Evolutionary conservation across 2,797 vertebrate genomes (phyloP), one percentile per base, ranked within the genome.

Genomic region (Moxostoma hubbsi): DNA sequence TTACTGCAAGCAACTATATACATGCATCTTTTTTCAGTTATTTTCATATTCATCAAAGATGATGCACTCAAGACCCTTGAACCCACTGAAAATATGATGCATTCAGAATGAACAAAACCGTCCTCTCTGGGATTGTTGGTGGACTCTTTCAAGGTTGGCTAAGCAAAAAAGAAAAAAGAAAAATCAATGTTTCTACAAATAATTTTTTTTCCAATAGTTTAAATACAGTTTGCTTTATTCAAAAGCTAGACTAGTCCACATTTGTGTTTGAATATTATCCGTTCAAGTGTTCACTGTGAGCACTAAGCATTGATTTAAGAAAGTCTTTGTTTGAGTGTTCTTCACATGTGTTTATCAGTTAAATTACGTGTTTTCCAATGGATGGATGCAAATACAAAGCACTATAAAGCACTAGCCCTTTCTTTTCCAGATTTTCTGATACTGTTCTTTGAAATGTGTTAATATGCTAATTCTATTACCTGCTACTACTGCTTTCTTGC

Each of bases 131-230:
- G 43, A 63, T 75, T 70, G 49, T 62, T 64, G 58, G 50, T 70
- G 79, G 65, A 58, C 49, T 50, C 50, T 36, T 71, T 76, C 24
- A 51, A 73, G 62, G 59, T 65, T 79, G 77, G 77, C 53, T 73
- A 6, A 73, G 73, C 53, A 65, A 36, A 36, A 43, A 73, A 72
- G 36, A 71, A 61, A 16, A 11, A 16, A 24, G 11, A 70, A 24
- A 59, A 73, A 79, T 79, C 69, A 73, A 58, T 79, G 53, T 5
- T 53, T 79, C 61, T 59, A 73, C 18, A 73, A 58, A 79, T 43
- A 73, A 57, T 49, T 79, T 43, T 72, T 72, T 12, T 64, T 72
- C 50, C 58, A 79, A 43, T 73, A 64, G 45, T 64, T 79, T 64
- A 51, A 64, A 71, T 64, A 65, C 51, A 49, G 36, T 57, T 54